A percentile compares a stretch with the other conserved stretches of the same genome.
These are phyloP conservation scores for Torymus texanus DNA, from an alignment of 2,888 invertebrate genomes.

Conservation along the genomic window DNA sequence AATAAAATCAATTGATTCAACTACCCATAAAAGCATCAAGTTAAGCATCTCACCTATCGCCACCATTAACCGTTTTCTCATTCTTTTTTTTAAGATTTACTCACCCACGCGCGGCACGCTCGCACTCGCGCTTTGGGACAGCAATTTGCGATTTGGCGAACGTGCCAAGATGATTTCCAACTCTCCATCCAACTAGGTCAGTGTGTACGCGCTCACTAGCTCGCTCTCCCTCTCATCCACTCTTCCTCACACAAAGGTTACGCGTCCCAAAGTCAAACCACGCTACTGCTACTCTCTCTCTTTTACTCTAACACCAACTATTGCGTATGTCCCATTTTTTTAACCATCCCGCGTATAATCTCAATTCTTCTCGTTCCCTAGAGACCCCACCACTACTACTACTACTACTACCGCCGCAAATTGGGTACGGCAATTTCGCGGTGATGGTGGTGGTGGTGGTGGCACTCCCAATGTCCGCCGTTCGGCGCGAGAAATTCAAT, in stretches of 20 bases:
- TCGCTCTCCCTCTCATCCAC: neutral
- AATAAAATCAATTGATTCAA: constrained; percentile 34
- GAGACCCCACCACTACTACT: no score
- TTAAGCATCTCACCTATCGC: constrained; percentile 29
- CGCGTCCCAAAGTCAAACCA: no score
- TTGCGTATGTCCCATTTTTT: no score
- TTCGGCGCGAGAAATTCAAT: no score
- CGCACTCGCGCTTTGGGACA: neutral
- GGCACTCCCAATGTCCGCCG: constrained; percentile 30
- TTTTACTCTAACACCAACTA: no score
- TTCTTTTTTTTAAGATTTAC: constrained; percentile 41
- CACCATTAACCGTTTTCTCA: constrained; percentile 31
- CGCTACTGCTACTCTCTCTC: no score
- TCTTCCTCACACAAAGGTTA: no score
- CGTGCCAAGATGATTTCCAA: constrained; percentile 63
- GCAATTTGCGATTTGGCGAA: constrained; percentile 62
- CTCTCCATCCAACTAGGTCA: constrained; percentile 46
- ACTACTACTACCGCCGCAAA: constrained; percentile 23
- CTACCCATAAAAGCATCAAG: constrained; percentile 12
- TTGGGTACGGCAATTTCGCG: constrained; percentile 43
- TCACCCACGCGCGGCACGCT: constrained; percentile 1
- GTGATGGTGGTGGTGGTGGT: neutral
- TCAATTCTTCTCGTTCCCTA: no score
- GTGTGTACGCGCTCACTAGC: neutral
- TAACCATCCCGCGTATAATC: no score